Percentiles rank a stretch among this genome's conserved stretches.
phyloP scores from a whole-genome alignment of 2,113 vertebrate genomes.

The Colius striatus region DNA sequence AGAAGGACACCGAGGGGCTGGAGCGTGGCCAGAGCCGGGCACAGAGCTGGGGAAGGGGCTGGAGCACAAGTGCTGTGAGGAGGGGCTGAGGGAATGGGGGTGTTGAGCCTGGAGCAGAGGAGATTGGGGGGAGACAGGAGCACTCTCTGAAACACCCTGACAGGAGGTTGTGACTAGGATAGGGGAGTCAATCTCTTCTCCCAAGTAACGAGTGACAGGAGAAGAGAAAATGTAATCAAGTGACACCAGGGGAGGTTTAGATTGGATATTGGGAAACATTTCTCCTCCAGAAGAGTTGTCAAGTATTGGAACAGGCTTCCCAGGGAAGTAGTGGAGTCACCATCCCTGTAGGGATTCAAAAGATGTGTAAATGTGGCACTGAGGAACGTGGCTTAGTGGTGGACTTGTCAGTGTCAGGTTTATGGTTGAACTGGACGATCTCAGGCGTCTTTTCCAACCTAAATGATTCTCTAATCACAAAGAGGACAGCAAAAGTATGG shows the following conservation, averaged over 20 bases:
- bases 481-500: not conserved
- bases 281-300: rapidly evolving
- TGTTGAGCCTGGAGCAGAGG: not conserved
- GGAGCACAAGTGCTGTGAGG: not conserved
- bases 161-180: rapidly evolving
- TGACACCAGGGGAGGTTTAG: not conserved
- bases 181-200: rapidly evolving
- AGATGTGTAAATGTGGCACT: rapidly evolving
- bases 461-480: not conserved
- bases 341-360: not conserved
- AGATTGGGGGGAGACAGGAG: not conserved
- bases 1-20: rapidly evolving
- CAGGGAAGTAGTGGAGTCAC: rapidly evolving
- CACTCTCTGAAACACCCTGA: not conserved
- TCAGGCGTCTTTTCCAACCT: not conserved
- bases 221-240: rapidly evolving
- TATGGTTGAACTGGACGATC: rapidly evolving
- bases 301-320: not conserved
- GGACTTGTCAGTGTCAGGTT: not conserved
- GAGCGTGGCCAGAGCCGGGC: rapidly evolving
- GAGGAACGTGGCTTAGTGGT: not conserved
- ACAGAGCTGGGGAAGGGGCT: rapidly evolving
- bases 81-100: rapidly evolving
- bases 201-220: rapidly evolving
- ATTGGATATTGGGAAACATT: not conserved